Base-by-base conservation (phyloP, 2,113 vertebrate genomes). In the Microcebus tavaratra region DNA sequence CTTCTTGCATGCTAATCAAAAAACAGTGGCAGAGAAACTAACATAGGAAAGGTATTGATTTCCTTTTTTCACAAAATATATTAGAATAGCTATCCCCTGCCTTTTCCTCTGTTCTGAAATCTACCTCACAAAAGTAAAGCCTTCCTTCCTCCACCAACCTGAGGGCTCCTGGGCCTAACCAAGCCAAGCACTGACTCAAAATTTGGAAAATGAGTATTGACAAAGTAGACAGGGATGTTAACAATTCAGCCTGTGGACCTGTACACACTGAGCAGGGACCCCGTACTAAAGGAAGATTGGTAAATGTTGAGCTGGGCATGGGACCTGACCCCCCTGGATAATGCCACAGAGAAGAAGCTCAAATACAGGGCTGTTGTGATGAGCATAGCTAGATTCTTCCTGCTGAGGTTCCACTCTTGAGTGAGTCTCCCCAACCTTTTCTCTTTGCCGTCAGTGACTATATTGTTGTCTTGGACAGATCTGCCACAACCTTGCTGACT, bases 201-300 rank as follows among this genome's bases (percentile, higher is more conserved):
- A 0, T 88, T 92, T 0, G 98, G 98, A 36, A 97, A 88, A 6
- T 90, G 96, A 8, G 97, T 91, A 0, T 98, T 98, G 90, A 99
- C 80, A 97, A 99, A 99, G 98, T 99, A 99, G 89, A 99, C 99
- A 83, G 99, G 99, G 94, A 99, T 79, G 14, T 99, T 99, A 90
- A 98, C 98, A 82, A 99, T 98, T 86, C 89, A 98, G 29, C 99
- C 99, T 7, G 98, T 99, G 94, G 99, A 99, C 99, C 99, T 99
- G 88, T 99, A 99, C 99, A 99, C 98, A 8, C 98, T 99, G 42
- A 99, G 98, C 65, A 99, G 98, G 68, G 99, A 99, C 0, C 99
- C 99, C 0, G 98, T 98, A 57, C 97, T 93, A 86, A 99, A 99
- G 95, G 98, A 98, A 31, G 99, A 99, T 67, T 99, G 98, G 97